A percentile compares a stretch with the other conserved stretches of the same genome.
Evolutionary conservation across 2,797 vertebrate species (phyloP).

Genomic region (Taeniopygia guttata): DNA sequence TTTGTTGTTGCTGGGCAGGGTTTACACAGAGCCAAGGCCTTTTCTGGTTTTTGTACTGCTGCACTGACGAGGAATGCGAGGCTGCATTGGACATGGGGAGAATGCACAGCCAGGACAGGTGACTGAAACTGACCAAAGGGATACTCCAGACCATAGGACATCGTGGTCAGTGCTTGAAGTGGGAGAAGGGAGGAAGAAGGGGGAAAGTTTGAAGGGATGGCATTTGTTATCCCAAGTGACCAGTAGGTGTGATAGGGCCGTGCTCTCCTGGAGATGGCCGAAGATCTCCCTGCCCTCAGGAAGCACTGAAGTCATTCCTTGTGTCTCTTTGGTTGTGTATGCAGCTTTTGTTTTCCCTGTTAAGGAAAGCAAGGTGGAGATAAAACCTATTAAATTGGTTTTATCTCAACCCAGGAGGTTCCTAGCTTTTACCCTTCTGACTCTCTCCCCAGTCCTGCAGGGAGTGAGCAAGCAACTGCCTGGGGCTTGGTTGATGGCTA

Average conservation of each 20-base stretch:
- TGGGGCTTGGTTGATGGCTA: neutral
- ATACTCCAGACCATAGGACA: neutral
- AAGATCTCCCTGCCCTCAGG: neutral
- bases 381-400: neutral
- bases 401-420: neutral
- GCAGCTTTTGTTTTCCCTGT: neutral
- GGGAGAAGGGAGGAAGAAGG: neutral
- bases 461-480: neutral
- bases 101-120: neutral
- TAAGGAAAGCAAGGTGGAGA: neutral
- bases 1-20: neutral
- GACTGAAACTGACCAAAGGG: neutral
- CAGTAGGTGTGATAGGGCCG: accelerated
- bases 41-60: neutral
- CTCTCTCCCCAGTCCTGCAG: neutral
- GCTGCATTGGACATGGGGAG: accelerated
- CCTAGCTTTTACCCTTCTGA: neutral
- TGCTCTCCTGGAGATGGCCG: neutral
- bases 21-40: neutral
- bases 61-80: accelerated
- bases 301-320: neutral
- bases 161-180: neutral
- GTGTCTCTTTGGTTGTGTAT: neutral
- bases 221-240: neutral
- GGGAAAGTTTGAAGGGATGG: neutral